Evolutionary conservation across 2,797 vertebrate species (phyloP), one percentile per base, ranked within the genome.

Genomic region (Platyrinchus mystaceus): DNA sequence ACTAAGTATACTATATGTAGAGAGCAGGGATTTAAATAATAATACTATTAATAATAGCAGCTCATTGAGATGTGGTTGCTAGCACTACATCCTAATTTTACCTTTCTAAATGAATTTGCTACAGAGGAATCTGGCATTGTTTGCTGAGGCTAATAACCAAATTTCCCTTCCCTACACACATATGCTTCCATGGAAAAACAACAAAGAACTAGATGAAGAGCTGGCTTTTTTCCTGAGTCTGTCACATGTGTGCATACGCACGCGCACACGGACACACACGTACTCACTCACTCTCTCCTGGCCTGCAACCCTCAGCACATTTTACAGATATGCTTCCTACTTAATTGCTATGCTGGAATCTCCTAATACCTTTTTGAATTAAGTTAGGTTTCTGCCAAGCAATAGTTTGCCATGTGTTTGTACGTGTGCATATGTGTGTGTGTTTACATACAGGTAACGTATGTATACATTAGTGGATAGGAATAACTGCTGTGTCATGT

Each of bases 21-120:
- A 89, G 87, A 93, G 88, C 67, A 63, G 56, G 53, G 73, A 81
- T 89, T 97, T 95, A 96, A 97, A 96, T 96, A 96, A 96, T 95
- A 95, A 92, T 96, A 34, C 39, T 92, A 90, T 90, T 88, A 94
- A 84, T 89, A 83, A n/a, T 41, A 93, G 79, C 71, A 77, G 78
- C 77, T 94, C 71, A 37, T 84, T 52, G 80, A 88, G 69, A 77
- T 87, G 79, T 83, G 87, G 34, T 88, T 55, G 87, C 90, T 89
- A 88, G 87, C 91, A 76, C 80, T 94, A 90, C 74, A 90, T 96
- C 96, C 92, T 96, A 93, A 95, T 97, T 90, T 97, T 95, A 94
- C 89, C 83, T 95, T 97, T 95, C 75, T 79, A 96, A 87, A 89
- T 92, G 87, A 94, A 96, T 96, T 96, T 96, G 81, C 94, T 93